phyloP scores from a whole-genome alignment of 2,888 invertebrate genomes.

The Epinotia ramella region DNA sequence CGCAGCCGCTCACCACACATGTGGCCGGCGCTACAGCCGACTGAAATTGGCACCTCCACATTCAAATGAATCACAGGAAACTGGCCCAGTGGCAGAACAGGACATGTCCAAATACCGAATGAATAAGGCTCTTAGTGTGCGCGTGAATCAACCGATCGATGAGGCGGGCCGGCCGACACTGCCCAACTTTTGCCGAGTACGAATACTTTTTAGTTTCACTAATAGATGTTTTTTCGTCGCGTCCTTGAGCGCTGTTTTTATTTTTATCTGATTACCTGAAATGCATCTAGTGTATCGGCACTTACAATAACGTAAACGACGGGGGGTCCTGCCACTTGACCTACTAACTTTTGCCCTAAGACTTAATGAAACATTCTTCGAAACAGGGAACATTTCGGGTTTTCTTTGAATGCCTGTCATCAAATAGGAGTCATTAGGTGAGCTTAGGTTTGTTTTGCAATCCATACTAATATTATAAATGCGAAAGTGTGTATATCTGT shows the following conservation, averaged over 20 bases:
- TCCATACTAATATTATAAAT: too few species aligned
- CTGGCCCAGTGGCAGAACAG: conserved; percentile 73
- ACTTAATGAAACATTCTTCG: too few species aligned
- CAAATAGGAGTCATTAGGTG: too few species aligned
- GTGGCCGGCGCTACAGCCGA: conserved; percentile 63
- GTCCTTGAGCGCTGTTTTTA: conserved; percentile 42
- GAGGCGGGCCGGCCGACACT: conserved; percentile 77
- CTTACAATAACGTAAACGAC: not conserved
- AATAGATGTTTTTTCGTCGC: conserved; percentile 31
- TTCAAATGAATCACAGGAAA: conserved; percentile 80
- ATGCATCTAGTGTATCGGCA: conserved; percentile 20
- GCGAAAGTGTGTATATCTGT: too few species aligned
- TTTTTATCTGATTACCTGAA: conserved; percentile 43
- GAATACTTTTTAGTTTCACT: conserved; percentile 29
- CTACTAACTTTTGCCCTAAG: too few species aligned
- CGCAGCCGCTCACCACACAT: conserved; percentile 56
- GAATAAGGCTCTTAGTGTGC: conserved; percentile 63
- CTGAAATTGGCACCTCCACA: conserved; percentile 68
- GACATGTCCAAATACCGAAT: conserved; percentile 70
- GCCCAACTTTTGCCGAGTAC: conserved; percentile 40
- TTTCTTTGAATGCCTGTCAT: too few species aligned
- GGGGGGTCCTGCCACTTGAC: too few species aligned
- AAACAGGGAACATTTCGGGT: too few species aligned
- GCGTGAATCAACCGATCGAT: conserved; percentile 74
- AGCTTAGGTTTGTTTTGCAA: too few species aligned